phyloP scores from a whole-genome alignment of 2,888 invertebrate species.

The Lochmaea capreae region DNA sequence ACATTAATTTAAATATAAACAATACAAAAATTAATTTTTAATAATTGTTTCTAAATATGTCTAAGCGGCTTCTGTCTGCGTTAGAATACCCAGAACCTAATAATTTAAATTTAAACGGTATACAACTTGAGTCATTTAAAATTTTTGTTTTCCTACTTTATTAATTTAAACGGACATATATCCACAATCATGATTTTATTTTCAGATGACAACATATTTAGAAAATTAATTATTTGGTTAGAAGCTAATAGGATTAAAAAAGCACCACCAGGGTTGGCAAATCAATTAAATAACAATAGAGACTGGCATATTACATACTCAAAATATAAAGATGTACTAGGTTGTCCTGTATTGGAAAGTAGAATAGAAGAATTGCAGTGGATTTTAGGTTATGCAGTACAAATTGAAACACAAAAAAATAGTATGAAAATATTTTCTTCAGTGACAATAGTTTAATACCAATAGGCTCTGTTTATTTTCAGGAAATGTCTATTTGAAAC shows the following conservation, averaged over 20 bases:
- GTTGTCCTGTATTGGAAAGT: slow-evolving; percentile 75
- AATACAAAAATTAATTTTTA: too few relatives aligned
- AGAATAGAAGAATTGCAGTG: slow-evolving; percentile 83
- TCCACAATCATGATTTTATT: slow-evolving; percentile 40
- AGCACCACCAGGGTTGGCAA: slow-evolving; percentile 85
- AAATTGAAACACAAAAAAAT: slow-evolving; percentile 86
- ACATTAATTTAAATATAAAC: too few relatives aligned
- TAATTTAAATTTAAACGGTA: slow-evolving; percentile 78
- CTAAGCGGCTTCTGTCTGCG: slow-evolving; percentile 81
- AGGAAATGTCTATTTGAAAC: slow-evolving; percentile 78
- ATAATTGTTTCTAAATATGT: slow-evolving; percentile 70
- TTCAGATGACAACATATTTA: slow-evolving; percentile 83
- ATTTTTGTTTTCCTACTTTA: not conserved
- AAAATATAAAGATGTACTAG: slow-evolving; percentile 80
- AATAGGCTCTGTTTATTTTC: too few relatives aligned
- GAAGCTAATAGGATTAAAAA: slow-evolving; percentile 94
- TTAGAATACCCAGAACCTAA: slow-evolving; percentile 82
- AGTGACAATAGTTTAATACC: slow-evolving; percentile 8
- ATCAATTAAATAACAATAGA: slow-evolving; percentile 74
- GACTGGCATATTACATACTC: slow-evolving; percentile 80
- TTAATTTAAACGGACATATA: not conserved
- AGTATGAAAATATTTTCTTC: slow-evolving; percentile 65
- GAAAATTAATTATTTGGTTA: slow-evolving; percentile 87
- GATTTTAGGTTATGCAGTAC: slow-evolving; percentile 85
- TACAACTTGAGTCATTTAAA: not conserved